These are phyloP conservation scores for Labeo calbasu DNA, from an alignment of 2,797 vertebrate genomes.

Conservation along the genomic window DNA sequence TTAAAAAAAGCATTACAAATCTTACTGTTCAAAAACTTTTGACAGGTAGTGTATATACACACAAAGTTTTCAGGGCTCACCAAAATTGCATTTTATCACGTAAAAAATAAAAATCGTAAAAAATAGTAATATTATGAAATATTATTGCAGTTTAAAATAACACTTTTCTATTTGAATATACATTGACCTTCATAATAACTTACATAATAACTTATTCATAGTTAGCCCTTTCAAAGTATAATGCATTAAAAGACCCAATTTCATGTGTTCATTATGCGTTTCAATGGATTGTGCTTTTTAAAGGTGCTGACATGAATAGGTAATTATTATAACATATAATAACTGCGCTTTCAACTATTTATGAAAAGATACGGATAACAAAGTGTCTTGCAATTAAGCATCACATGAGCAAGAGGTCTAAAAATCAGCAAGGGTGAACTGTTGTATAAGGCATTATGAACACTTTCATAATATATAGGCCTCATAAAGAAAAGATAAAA, in stretches of 20 bases:
- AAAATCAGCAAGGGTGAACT: background rate
- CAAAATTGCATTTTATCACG: background rate
- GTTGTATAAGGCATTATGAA: background rate
- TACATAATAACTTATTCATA: background rate
- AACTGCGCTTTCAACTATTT: background rate
- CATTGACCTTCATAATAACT: background rate
- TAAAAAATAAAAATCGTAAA: too few species aligned
- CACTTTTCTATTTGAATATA: slow-evolving; percentile 8
- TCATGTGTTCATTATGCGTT: background rate
- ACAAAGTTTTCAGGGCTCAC: background rate
- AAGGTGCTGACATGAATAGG: background rate
- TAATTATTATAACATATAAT: background rate
- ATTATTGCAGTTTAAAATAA: background rate
- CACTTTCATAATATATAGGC: background rate
- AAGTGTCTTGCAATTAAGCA: background rate
- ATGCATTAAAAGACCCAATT: background rate
- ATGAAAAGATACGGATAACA: background rate
- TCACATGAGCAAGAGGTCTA: background rate
- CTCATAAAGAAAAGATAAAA: background rate
- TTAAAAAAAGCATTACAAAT: too few species aligned
- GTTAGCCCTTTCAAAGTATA: background rate
- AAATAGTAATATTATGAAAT: background rate
- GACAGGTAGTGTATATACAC: too few species aligned
- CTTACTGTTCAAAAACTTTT: too few species aligned
- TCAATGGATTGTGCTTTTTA: background rate